Evolutionary conservation across 1,140 invertebrate genomes (phyloP).

Genomic region (Brachionus rotundiformis): DNA sequence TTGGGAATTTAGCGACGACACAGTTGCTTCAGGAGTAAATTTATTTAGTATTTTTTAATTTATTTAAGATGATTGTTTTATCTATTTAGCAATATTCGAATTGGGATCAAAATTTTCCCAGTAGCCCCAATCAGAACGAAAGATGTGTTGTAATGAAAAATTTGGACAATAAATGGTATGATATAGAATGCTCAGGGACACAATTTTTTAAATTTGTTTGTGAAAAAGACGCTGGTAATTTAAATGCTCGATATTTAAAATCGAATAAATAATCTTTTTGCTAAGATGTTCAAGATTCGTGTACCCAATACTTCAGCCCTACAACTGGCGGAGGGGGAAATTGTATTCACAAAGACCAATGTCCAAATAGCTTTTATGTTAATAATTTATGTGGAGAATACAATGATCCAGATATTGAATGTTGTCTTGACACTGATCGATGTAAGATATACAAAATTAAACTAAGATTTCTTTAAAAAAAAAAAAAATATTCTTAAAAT

Average conservation of each 20-base stretch:
- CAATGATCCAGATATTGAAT: constrained; percentile 33
- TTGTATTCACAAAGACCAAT: constrained; percentile 50
- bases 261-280: background rate
- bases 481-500: too few species aligned
- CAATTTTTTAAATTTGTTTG: constrained; percentile 31
- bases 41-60: background rate
- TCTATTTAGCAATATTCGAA: constrained; percentile 44
- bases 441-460: constrained; percentile 17
- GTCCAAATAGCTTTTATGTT: constrained; percentile 39
- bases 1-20: constrained; percentile 17
- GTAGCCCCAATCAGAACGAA: background rate
- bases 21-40: constrained; percentile 34
- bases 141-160: constrained; percentile 26
- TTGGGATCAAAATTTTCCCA: constrained; percentile 39
- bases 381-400: constrained; percentile 29
- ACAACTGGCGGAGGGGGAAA: constrained; percentile 44
- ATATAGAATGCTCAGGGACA: background rate
- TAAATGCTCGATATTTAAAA: background rate
- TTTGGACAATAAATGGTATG: constrained; percentile 29
- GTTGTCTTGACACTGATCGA: constrained; percentile 38
- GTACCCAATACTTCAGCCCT: constrained; percentile 36
- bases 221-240: constrained; percentile 34
- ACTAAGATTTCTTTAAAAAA: too few species aligned
- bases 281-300: constrained; percentile 19
- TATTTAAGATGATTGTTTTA: background rate